Base-by-base conservation (phyloP, 2,888 invertebrate genomes). In the Mimas tiliae region DNA sequence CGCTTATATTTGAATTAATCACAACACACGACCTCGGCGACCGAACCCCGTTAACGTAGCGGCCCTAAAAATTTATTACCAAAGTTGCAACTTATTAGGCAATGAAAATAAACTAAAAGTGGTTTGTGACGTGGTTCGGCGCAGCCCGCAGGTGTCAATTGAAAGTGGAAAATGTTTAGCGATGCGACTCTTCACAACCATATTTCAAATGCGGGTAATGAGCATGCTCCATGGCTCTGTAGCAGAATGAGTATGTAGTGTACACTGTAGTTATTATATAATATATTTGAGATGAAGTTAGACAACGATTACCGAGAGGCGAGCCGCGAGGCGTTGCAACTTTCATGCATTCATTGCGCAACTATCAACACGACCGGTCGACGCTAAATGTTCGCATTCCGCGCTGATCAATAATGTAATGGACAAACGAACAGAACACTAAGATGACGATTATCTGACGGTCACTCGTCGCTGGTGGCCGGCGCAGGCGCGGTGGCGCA, bases 321-420 rank as follows among this genome's bases (percentile, higher is more conserved):
- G n/a, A n/a, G n/a, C 8, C 14, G 21, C 50, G 47, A 21, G 38
- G 38, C 38, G 38, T 16, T 42, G 19, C 58, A 58, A 42, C 58
- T 58, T 58, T 58, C 58, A 58, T 58, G 42, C 19, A 58, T 42
- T 58, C 19, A 42, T 58, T 58, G 42, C 58, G 58, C 42, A 58
- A 58, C 38, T 21, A 58, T 21, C 58, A 58, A 16, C 38, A 58
- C 9, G 11, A 38, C 55, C 38, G 55, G 52, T 52, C 27, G 48
- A 21, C 55, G 38, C 9, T 0, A 38, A 12, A 16, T n/a, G 38
- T 38, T 38, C 38, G 55, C 42, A 58, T 58, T 58, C 58, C 38
- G 6, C 42, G 19, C 16, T 16, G 6, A 38, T 42, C 19, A 42
- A 58, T 42, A 58, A 34, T 16, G n/a, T 53, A 34, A n/a, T 34